These are phyloP conservation scores for Andinoacara biseriatus DNA, from an alignment of 2,113 vertebrate species.

Conservation along the genomic window DNA sequence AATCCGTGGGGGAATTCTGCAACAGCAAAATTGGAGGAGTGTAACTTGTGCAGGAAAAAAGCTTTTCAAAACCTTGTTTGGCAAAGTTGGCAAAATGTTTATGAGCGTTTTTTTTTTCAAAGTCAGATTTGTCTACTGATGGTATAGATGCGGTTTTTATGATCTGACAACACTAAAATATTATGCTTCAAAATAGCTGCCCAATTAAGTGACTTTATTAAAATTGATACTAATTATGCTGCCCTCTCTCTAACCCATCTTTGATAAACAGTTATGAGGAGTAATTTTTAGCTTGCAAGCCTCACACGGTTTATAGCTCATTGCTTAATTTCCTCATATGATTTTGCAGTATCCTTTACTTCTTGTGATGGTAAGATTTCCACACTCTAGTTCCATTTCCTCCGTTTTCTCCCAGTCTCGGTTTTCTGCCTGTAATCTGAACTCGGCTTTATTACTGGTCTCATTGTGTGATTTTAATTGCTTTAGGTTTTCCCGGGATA, in stretches of 20 bases:
- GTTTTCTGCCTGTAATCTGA: not conserved
- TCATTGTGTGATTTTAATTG: slow-evolving; percentile 16
- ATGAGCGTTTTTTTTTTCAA: not conserved
- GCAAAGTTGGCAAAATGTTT: not conserved
- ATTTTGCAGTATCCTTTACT: slow-evolving; percentile 36
- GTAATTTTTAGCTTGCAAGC: not conserved
- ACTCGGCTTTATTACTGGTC: not conserved
- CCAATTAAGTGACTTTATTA: not conserved
- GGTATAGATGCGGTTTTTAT: not conserved
- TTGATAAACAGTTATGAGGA: not conserved
- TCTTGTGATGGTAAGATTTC: slow-evolving; percentile 28
- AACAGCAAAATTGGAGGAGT: not conserved
- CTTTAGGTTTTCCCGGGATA: not conserved
- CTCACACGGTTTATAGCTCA: not conserved
- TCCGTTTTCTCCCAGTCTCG: not conserved
- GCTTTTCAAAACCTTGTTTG: too few species aligned
- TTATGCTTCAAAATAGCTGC: not conserved
- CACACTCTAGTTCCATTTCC: slow-evolving; percentile 46
- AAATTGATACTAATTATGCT: not conserved
- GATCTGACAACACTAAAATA: not conserved
- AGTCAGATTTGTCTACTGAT: too few species aligned
- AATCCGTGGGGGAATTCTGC: not conserved
- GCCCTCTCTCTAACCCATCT: not conserved
- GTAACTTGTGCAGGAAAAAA: not conserved
- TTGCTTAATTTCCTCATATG: slow-evolving; percentile 55